phyloP scores from a whole-genome alignment of 2,113 vertebrate species.

The Aptenodytes patagonicus region DNA sequence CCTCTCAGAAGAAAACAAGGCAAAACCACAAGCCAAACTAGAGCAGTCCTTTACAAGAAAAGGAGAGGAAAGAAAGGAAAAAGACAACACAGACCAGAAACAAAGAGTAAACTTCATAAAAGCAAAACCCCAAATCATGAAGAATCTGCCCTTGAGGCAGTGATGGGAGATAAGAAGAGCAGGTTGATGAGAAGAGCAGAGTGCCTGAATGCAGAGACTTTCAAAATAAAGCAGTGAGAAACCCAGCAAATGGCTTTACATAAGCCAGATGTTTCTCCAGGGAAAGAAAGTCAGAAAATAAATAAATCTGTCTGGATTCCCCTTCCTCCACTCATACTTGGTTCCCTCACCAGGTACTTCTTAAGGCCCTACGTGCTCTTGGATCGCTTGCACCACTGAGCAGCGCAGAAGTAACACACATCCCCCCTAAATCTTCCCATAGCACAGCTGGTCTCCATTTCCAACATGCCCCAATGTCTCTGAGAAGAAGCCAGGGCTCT shows the following conservation, averaged over 20 bases:
- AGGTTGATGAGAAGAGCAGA: background rate
- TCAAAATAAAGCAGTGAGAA: background rate
- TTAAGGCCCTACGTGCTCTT: background rate
- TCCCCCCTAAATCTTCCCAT: background rate
- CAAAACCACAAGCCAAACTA: background rate
- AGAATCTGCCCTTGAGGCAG: slow-evolving; percentile 13
- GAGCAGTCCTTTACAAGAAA: background rate
- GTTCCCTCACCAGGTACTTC: background rate
- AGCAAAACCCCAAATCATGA: slow-evolving; percentile 17
- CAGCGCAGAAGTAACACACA: background rate
- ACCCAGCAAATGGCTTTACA: slow-evolving; percentile 35
- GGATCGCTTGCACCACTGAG: background rate
- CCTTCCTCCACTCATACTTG: background rate
- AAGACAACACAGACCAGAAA: background rate
- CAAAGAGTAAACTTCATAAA: slow-evolving; percentile 23
- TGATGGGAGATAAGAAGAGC: background rate
- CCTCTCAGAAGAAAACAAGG: background rate
- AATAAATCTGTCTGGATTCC: slow-evolving; percentile 4
- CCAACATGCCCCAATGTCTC: background rate
- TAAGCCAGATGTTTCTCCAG: slow-evolving; percentile 44
- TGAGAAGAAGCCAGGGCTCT: background rate
- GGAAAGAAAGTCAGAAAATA: slow-evolving; percentile 24
- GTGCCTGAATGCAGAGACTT: background rate
- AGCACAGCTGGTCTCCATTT: background rate
- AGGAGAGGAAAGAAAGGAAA: background rate